Conservation (phyloP, 2,113 vertebrate genomes). For the Numida meleagris region DNA sequence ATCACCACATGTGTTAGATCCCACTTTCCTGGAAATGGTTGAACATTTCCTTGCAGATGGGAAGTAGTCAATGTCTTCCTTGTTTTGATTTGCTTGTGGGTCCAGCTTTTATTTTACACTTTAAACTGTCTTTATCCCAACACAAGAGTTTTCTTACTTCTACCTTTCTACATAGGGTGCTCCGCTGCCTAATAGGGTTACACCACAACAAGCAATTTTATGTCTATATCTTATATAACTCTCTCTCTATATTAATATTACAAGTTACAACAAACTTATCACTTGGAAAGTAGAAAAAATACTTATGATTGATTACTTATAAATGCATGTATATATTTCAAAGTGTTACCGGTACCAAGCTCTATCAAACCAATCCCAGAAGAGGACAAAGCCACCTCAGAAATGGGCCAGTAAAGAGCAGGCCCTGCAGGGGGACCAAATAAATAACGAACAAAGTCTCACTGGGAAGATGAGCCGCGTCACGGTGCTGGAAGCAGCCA, state of each 20-base stretch:
- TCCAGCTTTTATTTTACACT: background rate
- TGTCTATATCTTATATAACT: too few species aligned
- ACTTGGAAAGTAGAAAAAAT: background rate
- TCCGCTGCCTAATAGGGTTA: background rate
- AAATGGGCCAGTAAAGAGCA: background rate
- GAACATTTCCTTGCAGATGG: background rate
- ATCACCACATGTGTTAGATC: background rate
- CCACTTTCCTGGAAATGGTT: background rate
- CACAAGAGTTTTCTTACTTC: background rate
- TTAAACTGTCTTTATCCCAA: background rate
- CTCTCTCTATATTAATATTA: too few species aligned
- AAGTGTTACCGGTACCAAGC: rapidly evolving
- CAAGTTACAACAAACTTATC: background rate
- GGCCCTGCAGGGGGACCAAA: background rate
- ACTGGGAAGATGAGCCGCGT: background rate
- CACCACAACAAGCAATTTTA: background rate
- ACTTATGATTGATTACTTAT: background rate
- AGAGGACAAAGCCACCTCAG: background rate
- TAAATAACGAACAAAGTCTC: background rate
- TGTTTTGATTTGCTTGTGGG: background rate
- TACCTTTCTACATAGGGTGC: background rate
- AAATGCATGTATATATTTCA: background rate
- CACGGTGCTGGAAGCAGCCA: background rate
- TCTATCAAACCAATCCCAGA: background rate
- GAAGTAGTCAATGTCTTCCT: background rate